Evolutionary conservation across 2,797 vertebrate species (phyloP), one percentile per base, ranked within the genome.

Genomic region (Sebastes minor): DNA sequence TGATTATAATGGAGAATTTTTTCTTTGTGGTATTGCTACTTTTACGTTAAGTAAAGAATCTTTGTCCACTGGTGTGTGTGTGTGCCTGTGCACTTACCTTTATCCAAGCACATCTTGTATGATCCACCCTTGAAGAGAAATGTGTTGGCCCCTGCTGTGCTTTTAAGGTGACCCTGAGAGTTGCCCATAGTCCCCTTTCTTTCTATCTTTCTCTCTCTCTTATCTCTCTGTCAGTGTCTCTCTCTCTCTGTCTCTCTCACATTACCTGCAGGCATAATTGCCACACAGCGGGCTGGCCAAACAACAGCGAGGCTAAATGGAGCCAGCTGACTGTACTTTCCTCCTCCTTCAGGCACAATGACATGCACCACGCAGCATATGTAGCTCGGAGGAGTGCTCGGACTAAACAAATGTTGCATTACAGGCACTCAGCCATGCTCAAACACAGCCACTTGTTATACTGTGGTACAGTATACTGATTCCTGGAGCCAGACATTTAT

Each of bases 201-300:
- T 2, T 11, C 12, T 23, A 6, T 42, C 46, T 35, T 12, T 25
- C 33, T 46, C 12, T 30, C 42, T 52, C 52, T 23, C 14, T 49
- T 30, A 20, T 4, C 30, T 13, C 22, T 25, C 12, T 30, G 2
- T 30, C 64, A 18, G 32, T 67, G 18, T 66, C 38, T 72, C 65
- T 65, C 22, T 12, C 5, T 12, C 5, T 12, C 5, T 73, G 25
- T 59, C 70, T 74, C 68, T 71, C 67, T 57, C 74, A 80, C 60
- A 53, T 89, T 87, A 90, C 81, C 88, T 85, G 84, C 65, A 67
- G 89, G 81, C 74, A 23, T 90, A 88, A 90, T 89, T 87, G 86
- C 83, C 53, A 22, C 87, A 70, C 88, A 88, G 84, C 66, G 57
- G 75, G 89, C 61, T 49, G 71, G 52, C 77, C 66, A 78, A 88